Conservation (phyloP, 2,113 vertebrate species). For the Cyanoramphus novaezelandiae region DNA sequence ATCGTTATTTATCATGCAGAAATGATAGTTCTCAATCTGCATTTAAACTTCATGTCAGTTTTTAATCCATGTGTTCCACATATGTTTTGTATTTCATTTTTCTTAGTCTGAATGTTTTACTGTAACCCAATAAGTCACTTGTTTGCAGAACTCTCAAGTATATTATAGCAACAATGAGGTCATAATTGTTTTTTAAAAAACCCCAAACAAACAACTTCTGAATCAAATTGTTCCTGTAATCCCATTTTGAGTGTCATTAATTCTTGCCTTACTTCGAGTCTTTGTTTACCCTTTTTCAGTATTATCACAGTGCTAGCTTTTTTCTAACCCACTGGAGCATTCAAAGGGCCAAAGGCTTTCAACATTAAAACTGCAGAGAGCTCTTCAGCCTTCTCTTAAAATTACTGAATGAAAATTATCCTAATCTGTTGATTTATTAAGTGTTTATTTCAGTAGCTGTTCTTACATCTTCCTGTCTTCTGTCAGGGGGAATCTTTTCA, state of each 20-base stretch:
- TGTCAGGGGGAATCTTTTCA: not conserved
- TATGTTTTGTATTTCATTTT: not conserved
- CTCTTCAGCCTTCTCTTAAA: conserved; percentile 22
- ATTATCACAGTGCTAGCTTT: not conserved
- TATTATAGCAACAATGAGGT: not conserved
- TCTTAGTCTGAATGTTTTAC: not conserved
- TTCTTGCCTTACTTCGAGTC: not conserved
- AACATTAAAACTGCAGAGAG: not conserved
- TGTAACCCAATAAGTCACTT: not conserved
- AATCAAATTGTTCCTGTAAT: not conserved
- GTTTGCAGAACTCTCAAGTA: conserved; percentile 1
- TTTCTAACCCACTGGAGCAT: not conserved
- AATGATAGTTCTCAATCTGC: not conserved
- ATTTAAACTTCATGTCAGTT: not conserved
- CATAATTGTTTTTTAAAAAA: not conserved
- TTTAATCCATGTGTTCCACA: not conserved
- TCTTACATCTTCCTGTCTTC: not conserved
- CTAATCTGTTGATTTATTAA: conserved; percentile 3
- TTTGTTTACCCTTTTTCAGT: conserved; percentile 10
- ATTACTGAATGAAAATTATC: not conserved
- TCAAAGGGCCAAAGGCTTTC: not conserved
- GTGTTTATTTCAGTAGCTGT: not conserved
- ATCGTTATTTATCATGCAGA: not conserved
- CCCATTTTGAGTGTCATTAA: not conserved
- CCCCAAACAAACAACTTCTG: not conserved